Conservation (phyloP, 2,888 invertebrate genomes). For the Lithophane ornitopus region DNA sequence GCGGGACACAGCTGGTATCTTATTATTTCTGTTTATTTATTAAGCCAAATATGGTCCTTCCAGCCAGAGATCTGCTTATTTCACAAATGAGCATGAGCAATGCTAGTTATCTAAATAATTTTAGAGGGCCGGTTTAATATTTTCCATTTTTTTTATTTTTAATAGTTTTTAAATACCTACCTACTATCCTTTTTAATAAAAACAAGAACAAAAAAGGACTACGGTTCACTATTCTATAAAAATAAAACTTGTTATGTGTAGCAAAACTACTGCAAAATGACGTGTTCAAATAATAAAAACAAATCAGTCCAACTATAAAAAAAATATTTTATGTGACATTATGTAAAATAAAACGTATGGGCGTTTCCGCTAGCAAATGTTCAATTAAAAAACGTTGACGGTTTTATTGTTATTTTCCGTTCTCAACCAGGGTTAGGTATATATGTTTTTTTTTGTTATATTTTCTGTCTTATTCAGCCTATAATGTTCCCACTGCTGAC, state of each 20-base stretch:
- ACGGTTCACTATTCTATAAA: background rate
- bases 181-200: no score
- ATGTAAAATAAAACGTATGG: constrained; percentile 26
- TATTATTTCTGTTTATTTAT: background rate
- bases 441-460: background rate
- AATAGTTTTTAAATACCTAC: no score
- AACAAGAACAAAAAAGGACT: background rate
- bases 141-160: no score
- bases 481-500: no score
- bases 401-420: constrained; percentile 28
- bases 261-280: constrained; percentile 4
- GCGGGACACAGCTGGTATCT: no score
- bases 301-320: constrained; percentile 4
- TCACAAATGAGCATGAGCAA: constrained; percentile 14
- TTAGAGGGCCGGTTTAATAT: no score
- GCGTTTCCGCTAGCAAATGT: constrained; percentile 49
- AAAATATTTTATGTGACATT: constrained; percentile 26
- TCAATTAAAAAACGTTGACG: constrained; percentile 48
- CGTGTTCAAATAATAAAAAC: background rate
- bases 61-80: background rate
- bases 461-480: no score
- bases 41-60: background rate
- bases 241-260: constrained; percentile 1
- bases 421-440: background rate
- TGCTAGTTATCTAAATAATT: constrained; percentile 21